A percentile compares a stretch with the other conserved stretches of the same genome.
Conservation (phyloP, 2,888 invertebrate genomes). For the Lapara coniferarum region DNA sequence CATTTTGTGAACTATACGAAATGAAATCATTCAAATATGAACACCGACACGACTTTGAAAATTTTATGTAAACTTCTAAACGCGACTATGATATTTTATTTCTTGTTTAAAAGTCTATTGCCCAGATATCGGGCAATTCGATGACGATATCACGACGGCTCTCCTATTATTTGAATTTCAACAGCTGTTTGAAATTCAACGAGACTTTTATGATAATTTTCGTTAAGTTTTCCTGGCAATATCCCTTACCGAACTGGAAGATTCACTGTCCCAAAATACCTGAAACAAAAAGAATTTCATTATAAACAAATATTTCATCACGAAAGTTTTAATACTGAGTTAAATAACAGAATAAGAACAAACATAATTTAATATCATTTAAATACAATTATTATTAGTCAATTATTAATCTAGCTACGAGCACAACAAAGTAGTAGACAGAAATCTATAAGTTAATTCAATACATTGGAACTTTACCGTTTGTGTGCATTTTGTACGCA, state of each 20-base stretch:
- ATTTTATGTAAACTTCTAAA: slow-evolving; percentile 21
- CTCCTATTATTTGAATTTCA: slow-evolving; percentile 62
- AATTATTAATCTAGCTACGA: not conserved
- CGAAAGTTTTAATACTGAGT: not conserved
- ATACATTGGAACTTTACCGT: not conserved
- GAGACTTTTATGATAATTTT: slow-evolving; percentile 66
- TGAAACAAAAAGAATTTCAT: slow-evolving; percentile 58
- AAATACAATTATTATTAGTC: not conserved
- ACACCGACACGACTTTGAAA: not conserved
- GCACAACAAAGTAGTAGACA: too few species aligned
- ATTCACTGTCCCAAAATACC: slow-evolving; percentile 76
- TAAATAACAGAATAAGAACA: not conserved
- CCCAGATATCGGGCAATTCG: slow-evolving; percentile 44
- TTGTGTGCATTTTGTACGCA: not conserved
- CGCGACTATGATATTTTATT: slow-evolving; percentile 37
- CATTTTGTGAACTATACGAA: too few species aligned
- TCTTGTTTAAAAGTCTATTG: slow-evolving; percentile 37
- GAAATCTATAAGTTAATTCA: not conserved
- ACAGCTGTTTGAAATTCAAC: slow-evolving; percentile 61
- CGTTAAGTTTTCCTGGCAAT: slow-evolving; percentile 44
- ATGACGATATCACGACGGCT: slow-evolving; percentile 45
- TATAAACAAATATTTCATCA: slow-evolving; percentile 33
- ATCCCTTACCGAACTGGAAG: slow-evolving; percentile 60
- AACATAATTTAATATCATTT: not conserved
- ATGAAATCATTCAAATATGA: not conserved